A percentile compares a stretch with the other conserved stretches of the same genome.
These are phyloP conservation scores for Leucozona laternaria DNA, from an alignment of 2,888 invertebrate genomes.

Conservation along the genomic window DNA sequence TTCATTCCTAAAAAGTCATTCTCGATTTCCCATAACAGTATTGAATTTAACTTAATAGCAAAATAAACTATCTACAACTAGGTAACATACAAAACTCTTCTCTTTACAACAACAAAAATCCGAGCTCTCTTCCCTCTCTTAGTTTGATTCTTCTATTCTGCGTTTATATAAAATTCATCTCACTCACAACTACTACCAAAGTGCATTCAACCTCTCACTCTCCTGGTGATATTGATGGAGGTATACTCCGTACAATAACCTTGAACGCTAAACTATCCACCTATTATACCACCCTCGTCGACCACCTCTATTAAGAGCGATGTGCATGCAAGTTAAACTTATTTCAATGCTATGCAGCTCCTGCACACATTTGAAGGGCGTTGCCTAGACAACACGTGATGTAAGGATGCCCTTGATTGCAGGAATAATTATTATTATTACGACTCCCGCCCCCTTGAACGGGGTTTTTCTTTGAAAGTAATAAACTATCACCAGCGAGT, in stretches of 20 bases:
- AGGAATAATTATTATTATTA: background rate
- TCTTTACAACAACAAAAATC: background rate
- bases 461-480: background rate
- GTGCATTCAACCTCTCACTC: slow-evolving; percentile 67
- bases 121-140: background rate
- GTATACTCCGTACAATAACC: slow-evolving; percentile 68
- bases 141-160: background rate
- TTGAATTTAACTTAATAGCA: slow-evolving; percentile 15
- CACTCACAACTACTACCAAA: slow-evolving; percentile 69
- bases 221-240: background rate
- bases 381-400: slow-evolving; percentile 76
- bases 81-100: background rate
- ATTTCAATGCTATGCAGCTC: slow-evolving; percentile 38
- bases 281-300: background rate
- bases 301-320: background rate
- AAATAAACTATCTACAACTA: background rate
- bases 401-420: slow-evolving; percentile 68
- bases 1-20: slow-evolving; percentile 1
- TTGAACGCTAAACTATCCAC: slow-evolving; percentile 51
- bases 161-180: slow-evolving; percentile 14
- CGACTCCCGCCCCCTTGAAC: background rate
- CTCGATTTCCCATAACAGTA: background rate
- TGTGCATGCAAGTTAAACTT: slow-evolving; percentile 53
- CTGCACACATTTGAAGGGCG: slow-evolving; percentile 70
- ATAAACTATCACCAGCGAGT: background rate